Percentiles rank a stretch among this genome's conserved stretches.
phyloP scores from a whole-genome alignment of 2,797 vertebrate genomes.

The Cuculus canorus region DNA sequence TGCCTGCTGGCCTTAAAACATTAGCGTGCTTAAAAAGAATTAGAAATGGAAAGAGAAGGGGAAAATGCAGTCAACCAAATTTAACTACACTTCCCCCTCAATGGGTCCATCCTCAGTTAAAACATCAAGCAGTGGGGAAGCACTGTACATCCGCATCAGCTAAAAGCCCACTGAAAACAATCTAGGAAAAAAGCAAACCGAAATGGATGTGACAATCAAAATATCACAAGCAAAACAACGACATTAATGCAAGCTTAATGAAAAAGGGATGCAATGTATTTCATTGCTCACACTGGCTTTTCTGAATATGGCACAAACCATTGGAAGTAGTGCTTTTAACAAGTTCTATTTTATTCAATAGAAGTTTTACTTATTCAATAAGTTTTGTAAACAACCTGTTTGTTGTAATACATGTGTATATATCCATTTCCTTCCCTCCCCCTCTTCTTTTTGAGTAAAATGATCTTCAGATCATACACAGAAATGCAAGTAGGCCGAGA shows the following conservation, averaged over 20 bases:
- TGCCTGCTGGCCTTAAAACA: not conserved
- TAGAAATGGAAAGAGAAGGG: not conserved
- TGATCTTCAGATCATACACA: not conserved
- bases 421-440: fast-evolving
- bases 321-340: not conserved
- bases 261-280: not conserved
- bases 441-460: not conserved
- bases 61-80: not conserved
- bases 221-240: not conserved
- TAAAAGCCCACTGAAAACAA: not conserved
- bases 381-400: not conserved
- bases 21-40: not conserved
- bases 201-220: not conserved
- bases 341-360: not conserved
- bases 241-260: not conserved
- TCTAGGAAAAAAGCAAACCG: not conserved
- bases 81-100: not conserved
- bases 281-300: not conserved
- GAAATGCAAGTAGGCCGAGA: not conserved
- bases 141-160: not conserved
- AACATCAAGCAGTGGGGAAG: not conserved
- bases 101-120: not conserved
- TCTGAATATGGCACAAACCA: not conserved
- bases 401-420: not conserved
- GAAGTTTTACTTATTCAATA: not conserved